Conservation (phyloP, 2,888 invertebrate species). For the Stenchaetothrips biformis region DNA sequence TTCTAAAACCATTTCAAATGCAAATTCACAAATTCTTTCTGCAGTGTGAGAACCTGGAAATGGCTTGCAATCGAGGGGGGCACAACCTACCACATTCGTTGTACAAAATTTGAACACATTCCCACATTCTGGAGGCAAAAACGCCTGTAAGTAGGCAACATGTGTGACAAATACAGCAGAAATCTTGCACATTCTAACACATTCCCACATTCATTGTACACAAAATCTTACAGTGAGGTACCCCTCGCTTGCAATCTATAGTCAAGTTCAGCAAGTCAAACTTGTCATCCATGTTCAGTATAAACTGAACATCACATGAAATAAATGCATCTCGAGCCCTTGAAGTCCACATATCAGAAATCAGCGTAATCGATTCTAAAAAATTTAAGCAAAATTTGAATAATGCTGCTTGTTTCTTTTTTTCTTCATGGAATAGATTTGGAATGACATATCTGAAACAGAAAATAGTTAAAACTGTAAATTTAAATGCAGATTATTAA, state of each 20-base stretch:
- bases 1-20: constrained; percentile 4
- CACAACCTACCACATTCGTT: no score
- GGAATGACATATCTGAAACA: constrained; percentile 4
- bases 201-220: no score
- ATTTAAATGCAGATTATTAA: neutral
- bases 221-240: no score
- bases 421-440: neutral
- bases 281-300: neutral
- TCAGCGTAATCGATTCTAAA: neutral
- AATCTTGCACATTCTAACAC: no score
- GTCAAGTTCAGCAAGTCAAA: neutral
- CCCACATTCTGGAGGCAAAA: no score
- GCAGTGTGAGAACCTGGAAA: constrained; percentile 4
- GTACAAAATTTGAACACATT: no score
- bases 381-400: neutral
- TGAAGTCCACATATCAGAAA: constrained; percentile 8
- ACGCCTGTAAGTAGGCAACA: no score
- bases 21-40: constrained; percentile 5
- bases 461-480: neutral
- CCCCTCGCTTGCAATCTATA: no score
- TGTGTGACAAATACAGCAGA: no score
- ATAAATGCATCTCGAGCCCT: neutral
- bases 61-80: no score
- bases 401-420: neutral
- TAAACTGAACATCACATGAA: constrained; percentile 9